Base-by-base conservation (phyloP, 2,113 vertebrate species). In the Vanacampus margaritifer region DNA sequence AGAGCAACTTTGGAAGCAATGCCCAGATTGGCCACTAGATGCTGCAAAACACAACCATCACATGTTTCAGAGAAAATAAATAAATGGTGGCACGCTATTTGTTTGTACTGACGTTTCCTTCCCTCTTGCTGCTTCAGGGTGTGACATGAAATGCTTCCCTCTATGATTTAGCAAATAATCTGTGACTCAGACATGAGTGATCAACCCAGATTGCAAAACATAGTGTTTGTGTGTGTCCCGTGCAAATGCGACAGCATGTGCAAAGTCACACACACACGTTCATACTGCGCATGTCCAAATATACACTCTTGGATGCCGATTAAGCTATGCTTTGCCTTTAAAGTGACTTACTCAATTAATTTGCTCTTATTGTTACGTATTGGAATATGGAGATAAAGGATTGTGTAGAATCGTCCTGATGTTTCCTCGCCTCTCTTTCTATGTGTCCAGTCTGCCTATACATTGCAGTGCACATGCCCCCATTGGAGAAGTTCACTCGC, bases 401-500 rank as follows among this genome's bases (percentile, higher is more conserved):
- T 50, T 51, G 8, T 51, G 21, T 21, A 6, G 46, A 50, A 21
- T 50, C 48, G 23, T 51, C 48, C 8, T n/a, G 21, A 51, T 46
- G 45, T 46, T 6, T 19, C 17, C 16, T 19, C 83, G 65, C 71
- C 23, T 67, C 24, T 21, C 37, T 21, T 50, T 21, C 17, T 24
- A 5, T 53, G n/a, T 28, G 4, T 56, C 24, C 16, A 35, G 21
- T n/a, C 21, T 39, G 35, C 35, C 58, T 6, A 23, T 16, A 56
- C 2, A 67, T 28, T 62, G 41, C 2, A 67, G 23, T 62, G 41
- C 32, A 79, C 64, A 82, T 74, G 67, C 16, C 26, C 54, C 26
- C 26, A 81, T 76, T 82, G 54, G 78, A 86, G 87, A 89, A 87
- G 86, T 87, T 68, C 28, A 5, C 21, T 71, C 73, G 74, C 65